These are phyloP conservation scores for Formica aserva DNA, from an alignment of 2,888 invertebrate species.

Conservation along the genomic window DNA sequence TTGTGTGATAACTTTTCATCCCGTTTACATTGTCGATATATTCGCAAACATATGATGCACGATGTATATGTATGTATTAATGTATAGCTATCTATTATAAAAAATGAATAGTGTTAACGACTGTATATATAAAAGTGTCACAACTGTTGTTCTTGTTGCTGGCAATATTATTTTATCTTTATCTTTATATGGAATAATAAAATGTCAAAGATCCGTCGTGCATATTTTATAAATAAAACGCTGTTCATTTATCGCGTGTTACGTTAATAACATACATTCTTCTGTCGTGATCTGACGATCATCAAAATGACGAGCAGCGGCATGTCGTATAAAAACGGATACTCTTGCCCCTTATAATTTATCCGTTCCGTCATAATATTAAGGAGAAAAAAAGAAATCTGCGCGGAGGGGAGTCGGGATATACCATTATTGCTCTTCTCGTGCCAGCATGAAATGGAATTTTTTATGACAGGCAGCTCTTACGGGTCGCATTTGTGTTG, in stretches of 20 bases:
- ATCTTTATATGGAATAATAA: background rate
- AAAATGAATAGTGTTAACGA: constrained; percentile 3
- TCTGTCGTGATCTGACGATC: constrained; percentile 7
- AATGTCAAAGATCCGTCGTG: background rate
- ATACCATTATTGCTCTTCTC: constrained; percentile 55
- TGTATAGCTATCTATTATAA: background rate
- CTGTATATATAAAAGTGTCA: background rate
- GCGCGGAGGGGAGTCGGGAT: background rate
- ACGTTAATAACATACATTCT: background rate
- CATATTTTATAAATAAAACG: constrained; percentile 14
- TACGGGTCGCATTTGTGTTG: constrained; percentile 51
- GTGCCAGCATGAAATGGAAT: constrained; percentile 64
- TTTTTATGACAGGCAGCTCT: constrained; percentile 63
- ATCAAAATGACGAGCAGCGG: background rate
- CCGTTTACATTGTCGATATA: background rate
- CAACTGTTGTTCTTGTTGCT: background rate
- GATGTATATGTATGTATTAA: background rate
- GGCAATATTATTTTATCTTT: background rate
- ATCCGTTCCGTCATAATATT: constrained; percentile 2
- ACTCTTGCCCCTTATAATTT: constrained; percentile 19
- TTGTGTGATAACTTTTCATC: background rate
- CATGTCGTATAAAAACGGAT: constrained; percentile 14
- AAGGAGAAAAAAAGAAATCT: constrained; percentile 38
- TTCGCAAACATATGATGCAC: background rate
- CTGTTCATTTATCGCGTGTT: background rate